Evolutionary conservation across 2,113 vertebrate genomes (phyloP).

Genomic region (Xyrauchen texanus): DNA sequence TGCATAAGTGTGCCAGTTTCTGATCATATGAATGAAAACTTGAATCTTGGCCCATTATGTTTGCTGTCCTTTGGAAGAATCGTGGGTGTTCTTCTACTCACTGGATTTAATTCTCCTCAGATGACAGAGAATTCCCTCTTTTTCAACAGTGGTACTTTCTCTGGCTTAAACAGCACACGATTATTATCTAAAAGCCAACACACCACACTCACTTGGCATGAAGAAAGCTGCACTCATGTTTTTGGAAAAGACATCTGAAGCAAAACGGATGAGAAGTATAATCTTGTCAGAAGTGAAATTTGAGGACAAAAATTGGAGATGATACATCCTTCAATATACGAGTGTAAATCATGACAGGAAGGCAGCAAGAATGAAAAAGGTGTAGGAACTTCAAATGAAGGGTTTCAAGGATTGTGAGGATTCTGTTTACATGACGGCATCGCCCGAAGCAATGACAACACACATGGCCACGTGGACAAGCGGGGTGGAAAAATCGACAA

Average conservation of each 20-base stretch:
- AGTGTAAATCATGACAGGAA: conserved; percentile 6
- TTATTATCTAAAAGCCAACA: conserved; percentile 24
- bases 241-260: conserved; percentile 3
- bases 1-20: conserved; percentile 56
- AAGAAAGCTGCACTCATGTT: background rate
- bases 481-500: no score
- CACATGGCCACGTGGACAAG: background rate
- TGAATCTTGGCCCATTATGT: conserved; percentile 46
- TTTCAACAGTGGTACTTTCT: no score
- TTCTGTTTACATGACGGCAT: no score
- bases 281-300: conserved; percentile 21
- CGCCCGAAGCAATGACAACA: no score
- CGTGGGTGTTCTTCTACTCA: conserved; percentile 34
- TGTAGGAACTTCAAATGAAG: no score
- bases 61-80: conserved; percentile 50
- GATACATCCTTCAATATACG: background rate
- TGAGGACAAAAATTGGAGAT: conserved; percentile 5
- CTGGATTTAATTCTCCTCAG: conserved; percentile 57
- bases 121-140: background rate
- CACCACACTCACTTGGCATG: background rate
- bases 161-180: background rate
- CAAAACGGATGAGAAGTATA: conserved; percentile 1
- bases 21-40: conserved; percentile 51
- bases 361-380: background rate
- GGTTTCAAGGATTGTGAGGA: no score